Conservation (phyloP, 2,888 invertebrate species). For the Brachyptera risi region DNA sequence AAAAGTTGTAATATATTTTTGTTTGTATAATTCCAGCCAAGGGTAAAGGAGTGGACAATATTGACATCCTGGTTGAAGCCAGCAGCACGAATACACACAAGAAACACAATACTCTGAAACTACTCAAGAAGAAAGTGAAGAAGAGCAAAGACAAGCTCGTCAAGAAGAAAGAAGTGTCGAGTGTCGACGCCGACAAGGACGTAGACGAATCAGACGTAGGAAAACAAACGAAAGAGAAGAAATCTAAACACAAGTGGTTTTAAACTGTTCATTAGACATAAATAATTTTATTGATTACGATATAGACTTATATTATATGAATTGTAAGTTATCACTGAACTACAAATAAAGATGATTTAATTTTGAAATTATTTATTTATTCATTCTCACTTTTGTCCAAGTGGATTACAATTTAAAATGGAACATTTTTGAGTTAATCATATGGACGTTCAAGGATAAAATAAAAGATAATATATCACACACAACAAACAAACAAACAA, state of each 20-base stretch:
- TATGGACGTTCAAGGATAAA: too few relatives aligned
- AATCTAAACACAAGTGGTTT: slow-evolving; percentile 52
- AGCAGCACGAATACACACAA: slow-evolving; percentile 49
- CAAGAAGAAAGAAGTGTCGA: slow-evolving; percentile 47
- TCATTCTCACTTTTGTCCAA: too few relatives aligned
- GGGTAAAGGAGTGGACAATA: slow-evolving; percentile 4
- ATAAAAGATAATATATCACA: too few relatives aligned
- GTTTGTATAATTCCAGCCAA: slow-evolving; percentile 20
- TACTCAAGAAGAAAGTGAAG: slow-evolving; percentile 46
- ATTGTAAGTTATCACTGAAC: too few relatives aligned
- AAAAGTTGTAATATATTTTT: not conserved
- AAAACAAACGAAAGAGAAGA: slow-evolving; percentile 36
- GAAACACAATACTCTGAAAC: slow-evolving; percentile 44
- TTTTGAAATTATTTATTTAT: too few relatives aligned
- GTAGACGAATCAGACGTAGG: slow-evolving; percentile 51
- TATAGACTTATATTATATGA: too few relatives aligned
- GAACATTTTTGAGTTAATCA: too few relatives aligned
- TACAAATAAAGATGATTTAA: too few relatives aligned
- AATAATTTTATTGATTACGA: too few relatives aligned
- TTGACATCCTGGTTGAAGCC: slow-evolving; percentile 35
- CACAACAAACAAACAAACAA: too few relatives aligned
- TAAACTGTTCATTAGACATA: too few relatives aligned
- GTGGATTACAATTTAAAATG: too few relatives aligned
- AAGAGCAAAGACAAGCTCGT: slow-evolving; percentile 47
- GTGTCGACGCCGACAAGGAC: slow-evolving; percentile 56